Evolutionary conservation across 1,140 invertebrate species (phyloP), one percentile per base, ranked within the genome.

Genomic region (Cotesia chilonis): DNA sequence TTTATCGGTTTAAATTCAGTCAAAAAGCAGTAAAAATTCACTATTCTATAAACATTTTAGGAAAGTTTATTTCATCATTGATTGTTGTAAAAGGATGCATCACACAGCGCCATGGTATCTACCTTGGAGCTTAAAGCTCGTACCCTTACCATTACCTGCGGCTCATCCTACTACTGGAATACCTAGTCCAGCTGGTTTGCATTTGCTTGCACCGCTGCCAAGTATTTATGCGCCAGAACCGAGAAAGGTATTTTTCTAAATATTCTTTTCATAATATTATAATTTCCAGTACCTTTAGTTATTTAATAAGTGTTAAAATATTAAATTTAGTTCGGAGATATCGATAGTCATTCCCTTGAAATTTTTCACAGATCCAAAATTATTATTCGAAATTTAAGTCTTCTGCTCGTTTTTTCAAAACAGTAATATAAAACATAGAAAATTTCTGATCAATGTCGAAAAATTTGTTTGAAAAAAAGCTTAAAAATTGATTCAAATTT

Each of bases 141-240:
- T 87, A 70, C 86, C 86, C 4, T 66, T 87, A 64, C 85, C 84
- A n/a, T 81, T 87, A 4, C 85, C 86, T 5, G 81, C 83, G 36
- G 84, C 83, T 78, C 85, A 86, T 59, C 85, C 85, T 36, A 84
- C 84, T 71, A 84, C 85, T 37, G 83, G 84, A 12, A 83, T 87
- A 55, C 84, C 85, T 10, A 86, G 86, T 79, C 85, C 81, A 70
- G 75, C 79, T 74, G 79, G 80, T 36, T 71, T 86, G 4, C 85
- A 86, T 78, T 78, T 87, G 38, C 80, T 86, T 68, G 82, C 85
- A 54, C 85, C 85, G 5, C 61, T 87, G 66, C 85, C 85, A 1
- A 84, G 85, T 38, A 86, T 87, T 75, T 87, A 87, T 76, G 82
- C 86, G 10, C 85, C 86, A 35, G 86, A 87, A 76, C 86, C 86